phyloP scores from a whole-genome alignment of 1,140 invertebrate species.

The Zaprionus ghesquierei region DNA sequence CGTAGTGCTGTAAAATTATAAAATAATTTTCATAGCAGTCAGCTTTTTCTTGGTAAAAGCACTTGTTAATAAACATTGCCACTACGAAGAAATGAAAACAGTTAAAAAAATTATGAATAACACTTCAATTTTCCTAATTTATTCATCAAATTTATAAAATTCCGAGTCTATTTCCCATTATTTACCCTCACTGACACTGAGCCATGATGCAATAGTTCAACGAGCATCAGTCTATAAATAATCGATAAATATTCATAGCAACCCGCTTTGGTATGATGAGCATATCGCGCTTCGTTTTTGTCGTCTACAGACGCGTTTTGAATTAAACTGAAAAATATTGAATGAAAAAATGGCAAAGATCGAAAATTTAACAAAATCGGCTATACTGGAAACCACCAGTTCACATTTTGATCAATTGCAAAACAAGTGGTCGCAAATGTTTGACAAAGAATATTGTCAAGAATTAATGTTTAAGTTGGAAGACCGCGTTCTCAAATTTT shows the following conservation, averaged over 20 bases:
- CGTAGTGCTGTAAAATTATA: conserved; percentile 19
- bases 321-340: not conserved
- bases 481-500: conserved; percentile 55
- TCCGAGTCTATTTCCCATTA: no score
- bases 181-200: not conserved
- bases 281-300: not conserved
- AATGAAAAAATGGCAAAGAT: not conserved
- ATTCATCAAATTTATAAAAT: no score
- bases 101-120: no score
- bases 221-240: not conserved
- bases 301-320: not conserved
- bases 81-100: not conserved
- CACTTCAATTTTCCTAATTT: no score
- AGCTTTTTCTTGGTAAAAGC: not conserved
- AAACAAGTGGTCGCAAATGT: conserved; percentile 59
- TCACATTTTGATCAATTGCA: conserved; percentile 49
- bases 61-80: not conserved
- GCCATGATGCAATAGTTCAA: not conserved
- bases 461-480: conserved; percentile 51
- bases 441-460: conserved; percentile 47
- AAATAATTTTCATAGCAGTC: conserved; percentile 6
- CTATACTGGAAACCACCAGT: conserved; percentile 35
- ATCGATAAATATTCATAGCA: not conserved
- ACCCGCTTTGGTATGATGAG: not conserved
- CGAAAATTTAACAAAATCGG: not conserved